phyloP scores from a whole-genome alignment of 2,888 invertebrate genomes.

The Orthosia gothica region DNA sequence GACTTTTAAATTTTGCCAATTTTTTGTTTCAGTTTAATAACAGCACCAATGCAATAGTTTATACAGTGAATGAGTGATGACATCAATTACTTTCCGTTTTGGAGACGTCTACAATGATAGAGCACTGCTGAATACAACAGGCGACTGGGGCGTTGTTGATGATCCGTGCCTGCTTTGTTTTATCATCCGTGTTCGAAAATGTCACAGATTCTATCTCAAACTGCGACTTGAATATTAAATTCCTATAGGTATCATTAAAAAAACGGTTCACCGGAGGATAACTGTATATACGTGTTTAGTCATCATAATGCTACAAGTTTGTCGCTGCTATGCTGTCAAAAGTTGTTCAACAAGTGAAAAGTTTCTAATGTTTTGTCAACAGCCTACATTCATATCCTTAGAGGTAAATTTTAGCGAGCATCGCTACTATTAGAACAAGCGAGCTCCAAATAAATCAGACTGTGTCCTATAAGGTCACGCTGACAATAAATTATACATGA shows the following conservation, averaged over 20 bases:
- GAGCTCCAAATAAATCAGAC: slow-evolving; percentile 36
- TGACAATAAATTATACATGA: slow-evolving; percentile 48
- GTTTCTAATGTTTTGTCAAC: slow-evolving; percentile 24
- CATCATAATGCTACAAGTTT: slow-evolving; percentile 74
- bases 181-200: slow-evolving; percentile 68
- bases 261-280: slow-evolving; percentile 77
- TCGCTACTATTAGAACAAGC: slow-evolving; percentile 12
- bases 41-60: not conserved
- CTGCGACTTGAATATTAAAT: slow-evolving; percentile 81
- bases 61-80: slow-evolving; percentile 36
- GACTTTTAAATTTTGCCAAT: not conserved
- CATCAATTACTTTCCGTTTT: slow-evolving; percentile 48
- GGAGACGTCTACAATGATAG: slow-evolving; percentile 45
- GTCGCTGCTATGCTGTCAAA: slow-evolving; percentile 70
- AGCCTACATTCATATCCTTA: slow-evolving; percentile 27
- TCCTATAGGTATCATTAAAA: slow-evolving; percentile 78
- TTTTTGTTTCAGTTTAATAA: slow-evolving; percentile 16
- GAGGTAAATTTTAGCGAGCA: slow-evolving; percentile 9
- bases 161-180: slow-evolving; percentile 51
- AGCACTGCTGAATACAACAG: slow-evolving; percentile 49
- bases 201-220: slow-evolving; percentile 76
- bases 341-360: slow-evolving; percentile 55
- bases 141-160: slow-evolving; percentile 66
- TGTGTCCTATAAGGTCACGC: slow-evolving; percentile 24
- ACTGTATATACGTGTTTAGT: slow-evolving; percentile 85